Conservation (phyloP, 2,888 invertebrate species). For the Parnassius smintheus region DNA sequence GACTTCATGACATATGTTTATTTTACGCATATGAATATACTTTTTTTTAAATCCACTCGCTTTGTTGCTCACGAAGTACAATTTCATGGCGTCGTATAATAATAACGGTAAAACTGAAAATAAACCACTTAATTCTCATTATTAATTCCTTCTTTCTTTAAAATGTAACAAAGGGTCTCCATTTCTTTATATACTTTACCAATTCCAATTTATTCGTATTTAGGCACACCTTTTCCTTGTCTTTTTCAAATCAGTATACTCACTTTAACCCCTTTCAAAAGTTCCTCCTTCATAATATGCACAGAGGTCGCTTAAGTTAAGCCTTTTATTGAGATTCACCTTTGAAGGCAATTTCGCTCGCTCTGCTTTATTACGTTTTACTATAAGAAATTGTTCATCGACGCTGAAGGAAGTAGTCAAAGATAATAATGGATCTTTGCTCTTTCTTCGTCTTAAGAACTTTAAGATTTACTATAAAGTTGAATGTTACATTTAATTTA, state of each 20-base stretch:
- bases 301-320: conserved; percentile 37
- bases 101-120: conserved; percentile 1
- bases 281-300: conserved; percentile 60
- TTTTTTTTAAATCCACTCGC: background rate
- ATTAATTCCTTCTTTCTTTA: conserved; percentile 13
- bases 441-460: conserved; percentile 26
- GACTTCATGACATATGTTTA: no score
- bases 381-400: conserved; percentile 45
- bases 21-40: no score
- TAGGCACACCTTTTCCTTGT: conserved; percentile 65
- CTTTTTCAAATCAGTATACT: conserved; percentile 62
- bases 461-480: no score
- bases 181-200: conserved; percentile 33
- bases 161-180: conserved; percentile 24
- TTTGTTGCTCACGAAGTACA: background rate
- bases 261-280: conserved; percentile 71
- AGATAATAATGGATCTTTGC: conserved; percentile 40
- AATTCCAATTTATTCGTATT: conserved; percentile 59
- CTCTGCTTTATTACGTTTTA: conserved; percentile 56
- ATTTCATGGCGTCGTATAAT: background rate
- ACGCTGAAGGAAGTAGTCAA: conserved; percentile 41
- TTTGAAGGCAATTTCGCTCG: conserved; percentile 45
- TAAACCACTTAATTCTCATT: conserved; percentile 15
- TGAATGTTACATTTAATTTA: no score
- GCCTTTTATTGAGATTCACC: conserved; percentile 40